Base-by-base conservation (phyloP, 2,888 invertebrate species). In the Strigamia maritima region DNA sequence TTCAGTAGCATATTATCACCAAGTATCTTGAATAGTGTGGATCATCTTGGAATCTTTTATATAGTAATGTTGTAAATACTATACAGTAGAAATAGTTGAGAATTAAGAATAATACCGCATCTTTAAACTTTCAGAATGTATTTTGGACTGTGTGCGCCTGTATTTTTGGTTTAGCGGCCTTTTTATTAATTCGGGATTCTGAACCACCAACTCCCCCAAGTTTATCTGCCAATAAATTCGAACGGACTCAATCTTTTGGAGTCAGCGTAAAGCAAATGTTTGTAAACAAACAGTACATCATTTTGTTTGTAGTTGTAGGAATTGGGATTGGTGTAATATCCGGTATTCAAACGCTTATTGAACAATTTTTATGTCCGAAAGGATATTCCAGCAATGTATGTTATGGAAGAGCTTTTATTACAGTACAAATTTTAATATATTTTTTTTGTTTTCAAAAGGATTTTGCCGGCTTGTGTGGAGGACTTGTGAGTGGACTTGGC, bases 261-360 rank as follows among this genome's bases (percentile, higher is more conserved):
- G 16, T 26, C 24, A 65, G 65, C 16, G 8, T 49, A n/a, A 44
- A 40, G 49, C 70, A 79, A 77, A 31, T 80, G 19, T 77, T 83
- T 0, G 82, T 79, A 60, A 85, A 83, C 65, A 83, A 83, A 79
- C 81, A 83, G 28, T 87, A 85, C 82, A 83, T 85, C 83, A 80
- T 87, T 19, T 83, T 88, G 60, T 83, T 84, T 76, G 76, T 87
- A 54, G 82, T 83, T 65, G 84, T 87, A 81, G 87, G 88, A 19
- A 83, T 85, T 2, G 88, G 87, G 2, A 83, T 88, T 76, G 88
- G 87, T 4, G 82, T 87, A 7, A 87, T 88, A 81, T 88, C 87
- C 76, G 83, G 86, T 14, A 82, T 88, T 19, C 85, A 87, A 76
- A 87, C 88, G 31, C 85, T 88, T 76, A 81, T 88, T 4, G 86